phyloP scores from a whole-genome alignment of 2,797 vertebrate genomes.

The Cygnus olor region DNA sequence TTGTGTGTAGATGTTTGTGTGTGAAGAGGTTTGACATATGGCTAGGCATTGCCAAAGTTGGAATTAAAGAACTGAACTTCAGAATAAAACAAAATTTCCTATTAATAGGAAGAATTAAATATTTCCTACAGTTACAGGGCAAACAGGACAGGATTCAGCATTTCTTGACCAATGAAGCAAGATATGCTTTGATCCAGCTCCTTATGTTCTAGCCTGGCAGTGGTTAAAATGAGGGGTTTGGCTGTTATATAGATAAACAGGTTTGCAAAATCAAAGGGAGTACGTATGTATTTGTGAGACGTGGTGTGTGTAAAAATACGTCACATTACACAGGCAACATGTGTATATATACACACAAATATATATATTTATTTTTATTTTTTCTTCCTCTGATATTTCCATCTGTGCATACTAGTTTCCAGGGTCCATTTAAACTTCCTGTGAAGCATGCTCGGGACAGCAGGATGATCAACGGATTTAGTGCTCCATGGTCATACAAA shows the following conservation, averaged over 20 bases:
- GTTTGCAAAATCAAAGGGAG: not conserved
- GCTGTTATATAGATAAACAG: not conserved
- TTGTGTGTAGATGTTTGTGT: not conserved
- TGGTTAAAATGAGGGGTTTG: not conserved
- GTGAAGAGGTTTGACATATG: not conserved
- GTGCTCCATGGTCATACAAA: not conserved
- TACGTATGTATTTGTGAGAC: not conserved
- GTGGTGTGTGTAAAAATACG: not conserved
- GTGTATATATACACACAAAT: not conserved
- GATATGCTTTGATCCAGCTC: not conserved
- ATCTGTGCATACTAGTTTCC: not conserved
- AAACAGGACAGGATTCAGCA: not conserved
- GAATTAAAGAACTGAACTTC: not conserved
- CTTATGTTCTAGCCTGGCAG: not conserved
- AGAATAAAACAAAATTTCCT: not conserved
- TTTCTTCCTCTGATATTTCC: not conserved
- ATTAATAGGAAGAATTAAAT: not conserved
- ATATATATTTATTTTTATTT: no score
- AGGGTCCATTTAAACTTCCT: not conserved
- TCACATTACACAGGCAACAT: not conserved
- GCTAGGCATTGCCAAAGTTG: not conserved
- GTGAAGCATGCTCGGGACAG: not conserved
- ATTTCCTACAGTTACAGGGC: not conserved
- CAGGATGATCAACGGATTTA: not conserved
- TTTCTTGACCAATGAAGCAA: not conserved